Base-by-base conservation (phyloP, 2,113 vertebrate genomes). In the Hystrix brachyura region DNA sequence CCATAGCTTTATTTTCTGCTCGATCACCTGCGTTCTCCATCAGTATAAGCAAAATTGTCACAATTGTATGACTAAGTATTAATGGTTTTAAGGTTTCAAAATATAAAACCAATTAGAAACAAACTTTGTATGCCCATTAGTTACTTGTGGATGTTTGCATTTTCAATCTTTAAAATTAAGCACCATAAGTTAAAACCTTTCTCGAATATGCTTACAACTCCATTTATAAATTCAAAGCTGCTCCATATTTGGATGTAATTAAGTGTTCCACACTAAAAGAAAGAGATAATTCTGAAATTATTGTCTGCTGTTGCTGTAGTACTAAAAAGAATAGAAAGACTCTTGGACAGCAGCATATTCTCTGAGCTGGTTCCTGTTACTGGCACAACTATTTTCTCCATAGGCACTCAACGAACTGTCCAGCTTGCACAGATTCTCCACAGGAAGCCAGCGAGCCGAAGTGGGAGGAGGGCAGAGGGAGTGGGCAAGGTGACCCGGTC, bases 201-300 rank as follows among this genome's bases (percentile, higher is more conserved):
- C 57, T 53, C 34, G 76, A 65, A 83, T 93, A 59, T 87, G 71
- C 74, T 94, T 86, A 87, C 48, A 90, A 19, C 71, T 78, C 94
- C 59, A 64, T 80, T 90, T 95, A 65, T 57, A 95, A 95, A 92
- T 94, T 76, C 59, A 55, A 38, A 72, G 69, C 94, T 93, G 76
- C 95, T 94, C 88, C 71, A 8, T 78, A 81, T 69, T 91, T 94
- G 0, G 0, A 96, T 88, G 69, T 90, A 94, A 21, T 97, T 97
- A 96, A 94, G 29, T 60, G 17, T 25, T 82, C 74, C 64, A 60
- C 84, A 60, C 32, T 81, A 67, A 91, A 93, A 51, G 78, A 91
- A 87, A 96, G 81, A 79, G 87, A 34, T 29, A 18, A 27, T 67
- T 87, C 89, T 91, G 3, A 14, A 72, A 55, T 69, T 1, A 17